These are phyloP conservation scores for Onthophagus taurus DNA, from an alignment of 1,140 invertebrate species.

Conservation along the genomic window DNA sequence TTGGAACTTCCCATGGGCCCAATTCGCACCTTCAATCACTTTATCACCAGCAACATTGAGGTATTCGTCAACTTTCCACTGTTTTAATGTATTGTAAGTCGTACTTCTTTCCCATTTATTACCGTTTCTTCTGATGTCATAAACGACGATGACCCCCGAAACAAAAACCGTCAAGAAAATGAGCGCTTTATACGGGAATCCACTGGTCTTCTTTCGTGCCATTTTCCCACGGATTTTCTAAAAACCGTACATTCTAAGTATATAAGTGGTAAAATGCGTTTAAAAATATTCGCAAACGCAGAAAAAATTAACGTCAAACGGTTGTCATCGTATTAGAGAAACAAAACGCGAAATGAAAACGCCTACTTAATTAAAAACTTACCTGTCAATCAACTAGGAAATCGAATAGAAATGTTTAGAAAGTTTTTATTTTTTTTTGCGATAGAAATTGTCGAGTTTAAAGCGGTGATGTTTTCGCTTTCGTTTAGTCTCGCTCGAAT, in stretches of 20 bases:
- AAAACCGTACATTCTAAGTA: no score
- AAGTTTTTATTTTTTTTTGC: no score
- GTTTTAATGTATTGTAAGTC: slow-evolving; percentile 12
- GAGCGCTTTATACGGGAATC: slow-evolving; percentile 22
- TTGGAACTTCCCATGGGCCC: slow-evolving; percentile 52
- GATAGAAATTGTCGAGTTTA: no score
- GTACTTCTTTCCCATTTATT: slow-evolving; percentile 20
- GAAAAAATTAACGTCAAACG: background rate
- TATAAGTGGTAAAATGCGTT: no score
- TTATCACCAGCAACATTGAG: slow-evolving; percentile 46
- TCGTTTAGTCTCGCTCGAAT: background rate
- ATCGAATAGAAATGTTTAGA: background rate
- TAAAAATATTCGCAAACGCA: background rate
- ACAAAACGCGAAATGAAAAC: background rate
- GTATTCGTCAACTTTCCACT: slow-evolving; percentile 46
- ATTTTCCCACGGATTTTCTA: slow-evolving; percentile 29
- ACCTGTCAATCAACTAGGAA: background rate
- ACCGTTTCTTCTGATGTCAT: slow-evolving; percentile 25
- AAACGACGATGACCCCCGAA: slow-evolving; percentile 18
- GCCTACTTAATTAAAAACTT: background rate
- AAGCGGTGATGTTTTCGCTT: no score
- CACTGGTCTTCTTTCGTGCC: slow-evolving; percentile 19
- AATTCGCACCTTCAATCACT: slow-evolving; percentile 44
- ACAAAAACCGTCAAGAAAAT: slow-evolving; percentile 17
- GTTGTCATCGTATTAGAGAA: background rate